Base-by-base conservation (phyloP, 1,140 invertebrate genomes). In the Schlechtendalia chinensis region DNA sequence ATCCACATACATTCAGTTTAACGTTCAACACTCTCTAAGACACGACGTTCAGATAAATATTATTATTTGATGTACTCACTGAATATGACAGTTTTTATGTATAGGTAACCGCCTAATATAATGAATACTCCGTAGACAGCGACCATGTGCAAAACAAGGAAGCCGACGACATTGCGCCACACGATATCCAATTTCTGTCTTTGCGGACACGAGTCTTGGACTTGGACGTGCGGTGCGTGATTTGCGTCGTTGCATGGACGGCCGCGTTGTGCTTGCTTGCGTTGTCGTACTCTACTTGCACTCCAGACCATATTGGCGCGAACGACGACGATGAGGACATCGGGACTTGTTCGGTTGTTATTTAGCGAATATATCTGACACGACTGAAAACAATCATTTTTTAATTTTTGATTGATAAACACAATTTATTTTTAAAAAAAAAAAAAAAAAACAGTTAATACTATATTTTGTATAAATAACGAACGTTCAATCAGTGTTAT, bases 161-260 rank as follows among this genome's bases (percentile, higher is more conserved):
- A 92, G 8, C 89, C 90, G n/a, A 91, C 85, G 1, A 92, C 90
- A 83, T 92, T 92, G 84, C 90, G 88, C 91, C 91, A 93, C 2
- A 91, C 90, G 82, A 94, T 90, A 74, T 88, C 86, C 90, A 89
- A 90, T 84, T 84, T 82, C 77, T 89, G 88, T 22, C 85, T 22
- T 14, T 71, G 47, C 17, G 69, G 2, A 0, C 22, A 1, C 22
- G 1, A 29, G 24, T 71, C 22, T 72, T 54, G 17, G 47, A 1
- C 24, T 29, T 29, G 5, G 69, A 27, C 45, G 69, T 1, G 1
- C 47, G 69, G 27, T 24, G 67, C 22, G 50, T n/a, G 16, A 69
- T 94, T 92, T 47, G 90, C 89, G 39, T 14, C 0, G 91, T 88
- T 82, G 67, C 6, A 4, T 22, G 19, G 19, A 39, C 14, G n/a